These are phyloP conservation scores for Phylloscopus whistleri DNA, from an alignment of 2,113 vertebrate genomes.

Conservation along the genomic window DNA sequence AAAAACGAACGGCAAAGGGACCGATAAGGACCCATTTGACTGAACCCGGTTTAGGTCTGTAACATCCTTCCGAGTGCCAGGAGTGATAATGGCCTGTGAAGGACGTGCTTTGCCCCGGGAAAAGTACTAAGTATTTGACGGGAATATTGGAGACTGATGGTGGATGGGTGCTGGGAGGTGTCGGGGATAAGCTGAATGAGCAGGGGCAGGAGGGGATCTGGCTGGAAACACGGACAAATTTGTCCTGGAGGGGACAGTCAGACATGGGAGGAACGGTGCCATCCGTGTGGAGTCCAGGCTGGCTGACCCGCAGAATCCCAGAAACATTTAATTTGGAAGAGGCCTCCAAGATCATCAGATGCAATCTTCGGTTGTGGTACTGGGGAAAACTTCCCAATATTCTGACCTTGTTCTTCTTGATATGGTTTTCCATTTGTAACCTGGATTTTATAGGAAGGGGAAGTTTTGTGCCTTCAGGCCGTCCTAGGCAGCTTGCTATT, in stretches of 20 bases:
- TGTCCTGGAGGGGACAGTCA: not conserved
- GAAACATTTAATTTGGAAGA: not conserved
- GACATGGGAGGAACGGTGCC: accelerated
- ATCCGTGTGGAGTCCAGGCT: not conserved
- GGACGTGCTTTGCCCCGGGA: not conserved
- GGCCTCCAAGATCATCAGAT: not conserved
- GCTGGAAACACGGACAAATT: not conserved
- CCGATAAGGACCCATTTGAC: not conserved
- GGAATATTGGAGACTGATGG: no score
- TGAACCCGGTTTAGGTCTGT: not conserved
- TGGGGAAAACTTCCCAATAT: not conserved
- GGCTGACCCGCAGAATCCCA: not conserved
- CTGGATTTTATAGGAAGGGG: not conserved
- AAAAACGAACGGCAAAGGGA: not conserved
- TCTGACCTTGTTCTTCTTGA: not conserved
- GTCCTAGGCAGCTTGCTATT: not conserved
- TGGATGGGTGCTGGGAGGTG: not conserved
- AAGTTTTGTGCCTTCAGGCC: not conserved
- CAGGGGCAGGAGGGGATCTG: not conserved
- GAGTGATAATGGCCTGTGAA: not conserved
- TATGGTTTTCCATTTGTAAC: not conserved
- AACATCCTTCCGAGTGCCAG: not conserved
- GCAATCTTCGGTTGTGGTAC: not conserved
- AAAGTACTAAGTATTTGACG: not conserved
- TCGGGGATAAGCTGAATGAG: not conserved